These are phyloP conservation scores for Thaumatotibia leucotreta DNA, from an alignment of 1,140 invertebrate species.

Conservation along the genomic window DNA sequence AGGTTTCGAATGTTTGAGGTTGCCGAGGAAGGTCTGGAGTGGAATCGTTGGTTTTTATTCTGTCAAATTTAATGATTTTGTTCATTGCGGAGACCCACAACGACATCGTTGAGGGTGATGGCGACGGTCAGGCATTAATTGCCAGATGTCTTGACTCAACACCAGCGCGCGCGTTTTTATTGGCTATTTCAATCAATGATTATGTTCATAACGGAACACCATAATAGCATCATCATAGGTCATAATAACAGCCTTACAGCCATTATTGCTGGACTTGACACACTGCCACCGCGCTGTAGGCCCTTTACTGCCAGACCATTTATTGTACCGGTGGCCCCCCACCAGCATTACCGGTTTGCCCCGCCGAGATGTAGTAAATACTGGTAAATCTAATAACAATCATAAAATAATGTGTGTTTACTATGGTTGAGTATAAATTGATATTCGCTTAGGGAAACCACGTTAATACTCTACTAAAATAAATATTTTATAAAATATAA, in stretches of 20 bases:
- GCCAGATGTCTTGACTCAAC: too few relatives aligned
- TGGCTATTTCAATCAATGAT: slow-evolving; percentile 4
- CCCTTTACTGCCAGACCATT: not conserved
- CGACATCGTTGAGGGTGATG: too few relatives aligned
- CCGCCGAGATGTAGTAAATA: not conserved
- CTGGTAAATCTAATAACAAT: not conserved
- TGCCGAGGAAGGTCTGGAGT: too few relatives aligned
- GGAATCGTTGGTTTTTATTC: too few relatives aligned
- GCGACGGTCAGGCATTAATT: too few relatives aligned
- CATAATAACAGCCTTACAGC: not conserved
- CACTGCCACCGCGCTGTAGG: not conserved
- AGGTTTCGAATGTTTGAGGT: too few relatives aligned
- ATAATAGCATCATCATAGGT: not conserved
- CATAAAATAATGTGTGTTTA: not conserved
- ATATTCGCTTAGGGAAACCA: not conserved
- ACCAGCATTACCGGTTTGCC: not conserved
- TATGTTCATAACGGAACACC: slow-evolving; percentile 7
- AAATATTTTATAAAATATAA: not conserved
- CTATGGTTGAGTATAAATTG: not conserved
- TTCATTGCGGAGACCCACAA: too few relatives aligned
- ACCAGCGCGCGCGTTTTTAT: too few relatives aligned
- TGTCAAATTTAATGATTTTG: too few relatives aligned
- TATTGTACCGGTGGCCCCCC: not conserved
- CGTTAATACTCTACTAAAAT: not conserved
- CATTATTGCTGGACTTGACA: not conserved